phyloP scores from a whole-genome alignment of 1,140 invertebrate species.

The Acromyrmex echinatior region DNA sequence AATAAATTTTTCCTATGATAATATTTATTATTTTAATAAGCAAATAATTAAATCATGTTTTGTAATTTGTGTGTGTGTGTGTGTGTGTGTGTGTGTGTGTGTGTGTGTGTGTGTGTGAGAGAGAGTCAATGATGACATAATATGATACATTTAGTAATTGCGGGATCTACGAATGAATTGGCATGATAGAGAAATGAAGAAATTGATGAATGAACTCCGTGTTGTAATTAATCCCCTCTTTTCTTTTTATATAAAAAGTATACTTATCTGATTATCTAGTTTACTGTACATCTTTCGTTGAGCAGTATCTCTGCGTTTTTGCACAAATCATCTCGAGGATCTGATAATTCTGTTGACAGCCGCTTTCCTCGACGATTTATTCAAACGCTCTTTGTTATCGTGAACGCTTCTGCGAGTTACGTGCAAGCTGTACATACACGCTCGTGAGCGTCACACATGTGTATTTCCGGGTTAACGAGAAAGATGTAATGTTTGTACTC shows the following conservation, averaged over 20 bases:
- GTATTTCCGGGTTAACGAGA: slow-evolving; percentile 18
- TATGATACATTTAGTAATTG: no score
- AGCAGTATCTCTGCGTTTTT: background rate
- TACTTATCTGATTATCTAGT: slow-evolving; percentile 35
- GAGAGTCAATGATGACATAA: background rate
- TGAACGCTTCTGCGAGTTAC: slow-evolving; percentile 25
- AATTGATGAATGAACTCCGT: background rate
- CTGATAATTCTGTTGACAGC: slow-evolving; percentile 58
- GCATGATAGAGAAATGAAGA: background rate
- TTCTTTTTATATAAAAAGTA: background rate
- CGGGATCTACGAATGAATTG: background rate
- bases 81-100: no score
- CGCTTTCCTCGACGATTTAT: slow-evolving; percentile 46
- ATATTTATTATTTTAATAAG: background rate
- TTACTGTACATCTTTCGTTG: background rate
- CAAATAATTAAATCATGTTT: background rate
- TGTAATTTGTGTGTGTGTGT: no score
- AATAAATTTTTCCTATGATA: background rate
- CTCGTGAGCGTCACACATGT: background rate
- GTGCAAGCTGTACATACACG: background rate
- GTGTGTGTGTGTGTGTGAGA: no score
- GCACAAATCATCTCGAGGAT: background rate
- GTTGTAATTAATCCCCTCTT: background rate
- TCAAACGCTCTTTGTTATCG: slow-evolving; percentile 48
- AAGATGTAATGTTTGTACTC: background rate